Evolutionary conservation across 2,113 vertebrate genomes (phyloP).

Genomic region (Hoplias malabaricus): DNA sequence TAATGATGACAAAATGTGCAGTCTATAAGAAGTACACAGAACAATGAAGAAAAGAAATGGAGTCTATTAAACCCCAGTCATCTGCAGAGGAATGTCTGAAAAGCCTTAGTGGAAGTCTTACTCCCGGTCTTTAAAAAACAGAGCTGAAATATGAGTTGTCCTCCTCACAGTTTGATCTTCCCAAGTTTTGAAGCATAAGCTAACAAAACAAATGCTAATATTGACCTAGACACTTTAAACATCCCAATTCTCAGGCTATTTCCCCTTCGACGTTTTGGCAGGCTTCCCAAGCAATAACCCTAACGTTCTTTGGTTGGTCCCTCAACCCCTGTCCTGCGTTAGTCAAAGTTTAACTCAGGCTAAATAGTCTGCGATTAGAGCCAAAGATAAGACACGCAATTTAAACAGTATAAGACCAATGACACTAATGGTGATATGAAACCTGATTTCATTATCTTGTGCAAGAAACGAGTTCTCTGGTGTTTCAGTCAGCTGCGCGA

Average conservation of each 20-base stretch:
- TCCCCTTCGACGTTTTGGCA: slow-evolving; percentile 45
- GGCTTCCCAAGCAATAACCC: slow-evolving; percentile 21
- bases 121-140: slow-evolving; percentile 6
- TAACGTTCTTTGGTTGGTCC: slow-evolving; percentile 25
- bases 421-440: slow-evolving; percentile 32
- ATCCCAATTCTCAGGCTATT: slow-evolving; percentile 48
- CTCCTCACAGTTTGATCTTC: slow-evolving; percentile 31
- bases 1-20: slow-evolving; percentile 4
- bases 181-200: slow-evolving; percentile 41
- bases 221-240: slow-evolving; percentile 53
- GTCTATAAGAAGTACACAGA: neutral
- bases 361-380: slow-evolving; percentile 34
- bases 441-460: slow-evolving; percentile 12
- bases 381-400: slow-evolving; percentile 41
- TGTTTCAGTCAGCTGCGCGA: neutral
- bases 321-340: slow-evolving; percentile 17
- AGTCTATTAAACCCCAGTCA: slow-evolving; percentile 6
- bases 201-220: slow-evolving; percentile 48
- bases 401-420: slow-evolving; percentile 41
- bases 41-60: neutral
- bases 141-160: slow-evolving; percentile 32
- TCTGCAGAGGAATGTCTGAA: slow-evolving; percentile 17
- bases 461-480: neutral
- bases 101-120: slow-evolving; percentile 1
- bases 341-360: slow-evolving; percentile 49